phyloP scores from a whole-genome alignment of 2,113 vertebrate genomes.

The Mormyrus lacerda region DNA sequence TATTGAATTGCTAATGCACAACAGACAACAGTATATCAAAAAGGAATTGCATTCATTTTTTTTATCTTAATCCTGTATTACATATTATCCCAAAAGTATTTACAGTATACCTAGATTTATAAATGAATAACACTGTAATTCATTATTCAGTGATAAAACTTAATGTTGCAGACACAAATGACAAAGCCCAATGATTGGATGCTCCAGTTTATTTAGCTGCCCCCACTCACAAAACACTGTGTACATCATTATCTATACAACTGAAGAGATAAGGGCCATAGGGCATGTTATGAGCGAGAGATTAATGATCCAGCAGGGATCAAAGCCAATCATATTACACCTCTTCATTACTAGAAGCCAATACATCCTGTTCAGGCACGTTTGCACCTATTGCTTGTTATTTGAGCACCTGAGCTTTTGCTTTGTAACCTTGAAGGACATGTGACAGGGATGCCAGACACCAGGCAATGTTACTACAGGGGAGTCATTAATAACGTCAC shows the following conservation, averaged over 20 bases:
- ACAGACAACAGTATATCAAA: background rate
- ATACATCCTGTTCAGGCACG: background rate
- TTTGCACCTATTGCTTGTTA: constrained; percentile 13
- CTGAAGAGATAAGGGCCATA: background rate
- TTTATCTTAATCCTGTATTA: background rate
- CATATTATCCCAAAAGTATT: background rate
- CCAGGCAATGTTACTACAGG: constrained; percentile 12
- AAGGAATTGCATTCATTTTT: background rate
- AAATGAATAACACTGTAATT: background rate
- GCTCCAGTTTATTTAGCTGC: background rate
- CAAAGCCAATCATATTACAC: constrained; percentile 14
- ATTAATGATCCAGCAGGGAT: background rate
- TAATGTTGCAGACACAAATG: background rate
- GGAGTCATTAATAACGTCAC: constrained; percentile 32
- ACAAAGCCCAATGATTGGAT: background rate
- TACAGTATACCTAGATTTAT: background rate
- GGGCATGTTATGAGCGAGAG: background rate
- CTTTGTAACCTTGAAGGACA: constrained; percentile 7
- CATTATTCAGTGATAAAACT: background rate
- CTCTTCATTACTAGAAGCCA: background rate
- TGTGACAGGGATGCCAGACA: constrained; percentile 19
- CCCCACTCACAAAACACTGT: background rate
- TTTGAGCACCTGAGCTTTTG: background rate
- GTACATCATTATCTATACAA: background rate
- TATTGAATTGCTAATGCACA: background rate